These are phyloP conservation scores for Pimpla rufipes DNA, from an alignment of 2,888 invertebrate species.

Conservation along the genomic window DNA sequence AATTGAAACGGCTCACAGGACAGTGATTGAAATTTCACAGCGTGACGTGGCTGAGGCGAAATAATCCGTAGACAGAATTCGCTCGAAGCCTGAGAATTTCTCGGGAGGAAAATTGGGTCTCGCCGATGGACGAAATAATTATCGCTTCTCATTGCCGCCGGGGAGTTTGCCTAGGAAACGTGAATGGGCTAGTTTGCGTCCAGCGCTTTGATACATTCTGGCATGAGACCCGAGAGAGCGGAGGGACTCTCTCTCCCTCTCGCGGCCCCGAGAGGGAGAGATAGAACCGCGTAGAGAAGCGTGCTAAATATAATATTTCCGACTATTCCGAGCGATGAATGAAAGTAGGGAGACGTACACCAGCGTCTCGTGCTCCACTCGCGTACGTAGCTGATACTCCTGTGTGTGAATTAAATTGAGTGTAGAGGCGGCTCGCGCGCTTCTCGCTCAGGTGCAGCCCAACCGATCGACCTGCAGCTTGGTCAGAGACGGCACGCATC, in stretches of 20 bases:
- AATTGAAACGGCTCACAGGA: no score
- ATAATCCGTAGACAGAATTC: no score
- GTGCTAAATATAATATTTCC: slow-evolving; percentile 82
- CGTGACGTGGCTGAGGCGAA: no score
- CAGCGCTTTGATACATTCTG: slow-evolving; percentile 69
- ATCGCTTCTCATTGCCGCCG: not conserved
- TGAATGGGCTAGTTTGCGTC: slow-evolving; percentile 73
- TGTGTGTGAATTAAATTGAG: slow-evolving; percentile 53
- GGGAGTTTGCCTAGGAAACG: slow-evolving; percentile 58
- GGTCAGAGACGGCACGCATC: slow-evolving; percentile 28
- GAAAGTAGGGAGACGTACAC: slow-evolving; percentile 73
- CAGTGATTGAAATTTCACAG: no score
- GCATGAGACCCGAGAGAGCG: slow-evolving; percentile 62
- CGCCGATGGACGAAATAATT: slow-evolving; percentile 35
- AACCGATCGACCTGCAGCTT: slow-evolving; percentile 9
- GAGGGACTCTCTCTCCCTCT: slow-evolving; percentile 62
- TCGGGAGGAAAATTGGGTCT: slow-evolving; percentile 16
- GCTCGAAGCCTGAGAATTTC: no score
- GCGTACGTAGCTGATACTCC: slow-evolving; percentile 38
- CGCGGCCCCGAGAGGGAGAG: slow-evolving; percentile 29
- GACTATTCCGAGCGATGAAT: slow-evolving; percentile 84
- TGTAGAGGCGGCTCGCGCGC: slow-evolving; percentile 20
- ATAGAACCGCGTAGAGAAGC: slow-evolving; percentile 41
- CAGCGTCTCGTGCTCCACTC: slow-evolving; percentile 48
- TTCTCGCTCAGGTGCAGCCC: slow-evolving; percentile 43